These are phyloP conservation scores for Diadumene lineata DNA, from an alignment of 92 coral and sea anemone genomes.

Conservation along the genomic window DNA sequence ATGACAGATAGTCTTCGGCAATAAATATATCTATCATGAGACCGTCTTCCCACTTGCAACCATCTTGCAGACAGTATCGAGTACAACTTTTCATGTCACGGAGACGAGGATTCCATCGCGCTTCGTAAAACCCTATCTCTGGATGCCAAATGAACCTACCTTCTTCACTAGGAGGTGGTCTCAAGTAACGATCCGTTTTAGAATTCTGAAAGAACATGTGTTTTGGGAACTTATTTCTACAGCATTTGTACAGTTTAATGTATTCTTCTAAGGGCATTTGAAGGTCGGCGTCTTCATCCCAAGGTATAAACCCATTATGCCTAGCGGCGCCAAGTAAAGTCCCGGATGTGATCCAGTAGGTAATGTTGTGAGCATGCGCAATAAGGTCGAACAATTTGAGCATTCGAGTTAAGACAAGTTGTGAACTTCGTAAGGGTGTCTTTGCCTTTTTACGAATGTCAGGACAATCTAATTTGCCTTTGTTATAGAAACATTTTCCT, in stretches of 20 bases:
- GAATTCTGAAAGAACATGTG: slow-evolving; percentile 62
- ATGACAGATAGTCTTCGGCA: slow-evolving; percentile 21
- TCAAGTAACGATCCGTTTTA: slow-evolving; percentile 31
- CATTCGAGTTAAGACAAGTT: slow-evolving; percentile 57
- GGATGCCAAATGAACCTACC: slow-evolving; percentile 9
- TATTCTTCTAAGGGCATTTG: slow-evolving; percentile 52
- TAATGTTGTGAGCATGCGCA: slow-evolving; percentile 45
- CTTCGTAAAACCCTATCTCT: slow-evolving; percentile 34
- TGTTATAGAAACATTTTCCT: slow-evolving; percentile 24
- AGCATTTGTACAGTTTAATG: slow-evolving; percentile 38
- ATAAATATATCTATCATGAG: slow-evolving; percentile 62
- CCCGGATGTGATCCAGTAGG: slow-evolving; percentile 56
- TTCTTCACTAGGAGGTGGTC: too few relatives aligned
- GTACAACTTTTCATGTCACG: slow-evolving; percentile 57
- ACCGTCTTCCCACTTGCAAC: slow-evolving; percentile 69
- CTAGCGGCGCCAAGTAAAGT: slow-evolving; percentile 69
- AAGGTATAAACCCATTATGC: slow-evolving; percentile 60
- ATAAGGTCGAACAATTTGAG: slow-evolving; percentile 50
- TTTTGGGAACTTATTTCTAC: slow-evolving; percentile 42
- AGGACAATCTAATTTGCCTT: slow-evolving; percentile 38
- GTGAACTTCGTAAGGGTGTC: slow-evolving; percentile 33
- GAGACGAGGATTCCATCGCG: slow-evolving; percentile 44
- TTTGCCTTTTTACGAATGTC: slow-evolving; percentile 53
- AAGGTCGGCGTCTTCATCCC: slow-evolving; percentile 67
- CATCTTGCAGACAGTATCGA: slow-evolving; percentile 39